These are phyloP conservation scores for Ispidina lecontei DNA, from an alignment of 2,797 vertebrate genomes.

Conservation along the genomic window DNA sequence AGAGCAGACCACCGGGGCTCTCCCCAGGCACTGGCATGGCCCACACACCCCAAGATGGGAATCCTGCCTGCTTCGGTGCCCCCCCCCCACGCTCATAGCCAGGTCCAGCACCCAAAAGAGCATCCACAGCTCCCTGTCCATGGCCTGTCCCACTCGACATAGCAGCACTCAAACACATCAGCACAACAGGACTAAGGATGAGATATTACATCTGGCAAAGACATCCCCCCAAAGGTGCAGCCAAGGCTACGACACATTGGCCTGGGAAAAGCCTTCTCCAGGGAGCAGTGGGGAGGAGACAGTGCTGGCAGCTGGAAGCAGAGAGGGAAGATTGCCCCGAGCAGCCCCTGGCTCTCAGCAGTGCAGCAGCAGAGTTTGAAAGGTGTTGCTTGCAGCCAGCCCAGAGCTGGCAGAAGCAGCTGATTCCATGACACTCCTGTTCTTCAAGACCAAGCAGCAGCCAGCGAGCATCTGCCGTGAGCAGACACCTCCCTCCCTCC, in stretches of 20 bases:
- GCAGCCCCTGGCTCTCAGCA: not conserved
- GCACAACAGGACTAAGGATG: fast-evolving
- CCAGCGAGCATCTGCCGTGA: not conserved
- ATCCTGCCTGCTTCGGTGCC: not conserved
- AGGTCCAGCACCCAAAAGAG: not conserved
- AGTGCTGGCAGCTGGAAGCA: not conserved
- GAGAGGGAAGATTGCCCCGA: not conserved
- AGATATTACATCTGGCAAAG: not conserved
- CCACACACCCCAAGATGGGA: not conserved
- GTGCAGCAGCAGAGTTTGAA: not conserved
- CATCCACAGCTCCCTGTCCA: not conserved
- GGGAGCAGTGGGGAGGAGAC: not conserved
- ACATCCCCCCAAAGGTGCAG: not conserved
- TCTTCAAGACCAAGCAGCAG: slow-evolving; percentile 18
- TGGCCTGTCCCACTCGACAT: fast-evolving
- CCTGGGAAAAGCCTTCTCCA: not conserved
- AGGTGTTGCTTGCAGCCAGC: slow-evolving; percentile 13
- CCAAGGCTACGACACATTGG: fast-evolving
- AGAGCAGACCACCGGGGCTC: not conserved
- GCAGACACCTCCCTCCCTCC: not conserved
- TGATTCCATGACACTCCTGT: not conserved
- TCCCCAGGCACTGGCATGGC: fast-evolving
- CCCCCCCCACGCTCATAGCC: fast-evolving
- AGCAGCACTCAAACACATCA: not conserved
- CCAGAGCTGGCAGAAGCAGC: slow-evolving; percentile 32